Conservation (phyloP, 1,140 invertebrate genomes). For the Chymomyza costata region DNA sequence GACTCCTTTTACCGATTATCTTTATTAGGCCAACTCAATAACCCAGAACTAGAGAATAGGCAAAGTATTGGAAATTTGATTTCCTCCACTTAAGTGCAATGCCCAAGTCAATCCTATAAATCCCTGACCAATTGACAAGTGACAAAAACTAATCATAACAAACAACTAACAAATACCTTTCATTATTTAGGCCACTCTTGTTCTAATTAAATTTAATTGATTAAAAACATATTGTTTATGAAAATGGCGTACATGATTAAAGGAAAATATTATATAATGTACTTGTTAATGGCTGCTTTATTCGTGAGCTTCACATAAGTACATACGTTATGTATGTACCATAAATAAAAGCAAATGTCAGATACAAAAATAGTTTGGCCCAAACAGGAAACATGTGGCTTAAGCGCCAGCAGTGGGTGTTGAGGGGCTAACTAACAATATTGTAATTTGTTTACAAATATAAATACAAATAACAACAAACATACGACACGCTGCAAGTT, state of each 20-base stretch:
- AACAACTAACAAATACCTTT: not conserved
- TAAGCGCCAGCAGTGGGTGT: not conserved
- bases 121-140: no score
- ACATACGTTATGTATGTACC: not conserved
- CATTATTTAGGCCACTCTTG: not conserved
- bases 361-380: conserved; percentile 55
- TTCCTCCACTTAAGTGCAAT: no score
- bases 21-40: no score
- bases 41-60: no score
- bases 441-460: conserved; percentile 58
- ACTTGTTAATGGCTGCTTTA: not conserved
- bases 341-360: conserved; percentile 27
- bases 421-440: conserved; percentile 40
- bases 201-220: not conserved
- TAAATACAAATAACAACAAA: conserved; percentile 15
- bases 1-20: no score
- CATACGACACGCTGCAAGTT: conserved; percentile 4
- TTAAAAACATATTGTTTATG: not conserved
- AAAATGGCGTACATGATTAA: not conserved
- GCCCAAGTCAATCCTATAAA: no score
- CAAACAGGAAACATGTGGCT: conserved; percentile 6
- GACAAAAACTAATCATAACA: no score
- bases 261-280: not conserved
- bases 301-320: no score
- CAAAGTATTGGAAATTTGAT: no score